These are phyloP conservation scores for Hippopotamyrus pictus DNA, from an alignment of 2,797 vertebrate species.

Conservation along the genomic window DNA sequence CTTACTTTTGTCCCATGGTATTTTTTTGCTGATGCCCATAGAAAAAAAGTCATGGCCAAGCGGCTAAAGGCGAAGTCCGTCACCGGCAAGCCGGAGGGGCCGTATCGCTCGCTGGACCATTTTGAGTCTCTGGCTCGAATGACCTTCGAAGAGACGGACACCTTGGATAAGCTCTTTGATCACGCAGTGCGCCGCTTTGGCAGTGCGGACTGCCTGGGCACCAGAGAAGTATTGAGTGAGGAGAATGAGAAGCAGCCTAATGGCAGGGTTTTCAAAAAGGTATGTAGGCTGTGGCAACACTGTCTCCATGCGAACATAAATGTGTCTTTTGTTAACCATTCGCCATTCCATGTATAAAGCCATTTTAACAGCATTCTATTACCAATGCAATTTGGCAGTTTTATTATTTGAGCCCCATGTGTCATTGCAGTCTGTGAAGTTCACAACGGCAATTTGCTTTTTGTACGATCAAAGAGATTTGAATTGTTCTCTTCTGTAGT, in stretches of 20 bases:
- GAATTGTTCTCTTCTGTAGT: constrained; percentile 49
- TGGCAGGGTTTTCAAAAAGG: constrained; percentile 98
- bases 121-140: constrained; percentile 79
- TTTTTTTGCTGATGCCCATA: constrained; percentile 80
- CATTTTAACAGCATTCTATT: neutral
- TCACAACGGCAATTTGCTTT: neutral
- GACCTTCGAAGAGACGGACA: constrained; percentile 82
- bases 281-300: constrained; percentile 44
- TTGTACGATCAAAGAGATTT: neutral
- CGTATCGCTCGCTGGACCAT: constrained; percentile 81
- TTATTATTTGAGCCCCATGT: neutral
- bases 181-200: constrained; percentile 76
- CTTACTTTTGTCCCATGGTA: constrained; percentile 97
- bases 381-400: neutral
- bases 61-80: constrained; percentile 81
- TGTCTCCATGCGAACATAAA: neutral
- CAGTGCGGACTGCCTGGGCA: constrained; percentile 74
- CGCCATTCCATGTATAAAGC: neutral
- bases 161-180: constrained; percentile 86
- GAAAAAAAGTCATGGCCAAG: constrained; percentile 74
- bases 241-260: constrained; percentile 89
- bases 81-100: constrained; percentile 71
- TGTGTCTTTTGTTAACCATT: neutral
- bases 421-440: neutral
- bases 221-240: constrained; percentile 79